Evolutionary conservation across 2,888 invertebrate species (phyloP), one percentile per base, ranked within the genome.

Genomic region (Chymomyza fuscimana): DNA sequence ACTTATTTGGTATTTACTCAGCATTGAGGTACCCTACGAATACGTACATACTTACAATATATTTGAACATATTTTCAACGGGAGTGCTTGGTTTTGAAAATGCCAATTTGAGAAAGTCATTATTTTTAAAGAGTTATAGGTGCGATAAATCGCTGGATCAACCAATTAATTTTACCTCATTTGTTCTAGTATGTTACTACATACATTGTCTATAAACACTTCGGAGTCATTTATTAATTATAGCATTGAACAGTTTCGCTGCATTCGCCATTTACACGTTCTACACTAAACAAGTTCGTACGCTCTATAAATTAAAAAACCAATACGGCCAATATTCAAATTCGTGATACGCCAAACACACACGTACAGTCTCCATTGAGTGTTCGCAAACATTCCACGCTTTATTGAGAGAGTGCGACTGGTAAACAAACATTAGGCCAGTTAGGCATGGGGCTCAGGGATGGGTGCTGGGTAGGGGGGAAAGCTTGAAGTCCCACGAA

Each of bases 311-410:
- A 70, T 54, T 64, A 76, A 67, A 70, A 60, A 79, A 63, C 68
- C 72, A 86, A 77, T 86, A 86, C 74, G 76, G 79, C 65, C 80
- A 72, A 76, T 80, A 79, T 79, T 84, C 73, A 80, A 82, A 82
- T 79, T 84, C 77, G 65, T 46, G 10, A 79, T 68, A 72, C 63
- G 66, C 64, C 52, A 70, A 76, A 66, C 68, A 61, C 69, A 67
- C 54, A 69, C 61, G 32, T 32, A 54, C 52, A 10, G 40, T 46
- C 40, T 12, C 40, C 36, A 51, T 7, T 22, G 10, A 52, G 19
- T n/a, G 68, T 63, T 46, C 15, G 70, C 60, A 64, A 63, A 76
- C 70, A 77, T 75, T 67, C 61, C 61, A 68, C 40, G 52, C 62
- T 54, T 46, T 10, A 46, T 46, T 9, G 54, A 22, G 54, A 9